Base-by-base conservation (phyloP, 2,797 vertebrate genomes). In the Menidia menidia region DNA sequence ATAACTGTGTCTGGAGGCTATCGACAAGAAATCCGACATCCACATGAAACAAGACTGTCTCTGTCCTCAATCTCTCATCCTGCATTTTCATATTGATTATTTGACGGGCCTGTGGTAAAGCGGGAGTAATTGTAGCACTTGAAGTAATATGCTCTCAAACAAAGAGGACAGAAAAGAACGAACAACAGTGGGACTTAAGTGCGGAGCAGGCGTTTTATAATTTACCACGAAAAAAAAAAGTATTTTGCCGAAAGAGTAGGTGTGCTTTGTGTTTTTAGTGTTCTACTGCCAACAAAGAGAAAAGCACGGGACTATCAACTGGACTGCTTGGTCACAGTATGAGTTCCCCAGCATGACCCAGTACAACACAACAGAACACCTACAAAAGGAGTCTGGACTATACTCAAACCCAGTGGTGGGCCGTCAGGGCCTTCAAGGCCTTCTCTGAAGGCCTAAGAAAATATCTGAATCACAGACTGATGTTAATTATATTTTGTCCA, bases 71-170 rank as follows among this genome's bases (percentile, higher is more conserved):
- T 54, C 30, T 44, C 42, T 35, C 77, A 58, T 74, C 56, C 65
- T 58, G 43, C 30, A 79, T 78, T 82, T 79, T 68, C 60, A 77
- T 43, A 70, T 77, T 30, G 73, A 78, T 71, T 61, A 64, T 79
- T 61, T 15, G 19, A 47, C 2, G 3, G 56, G 64, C n/a, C 57
- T 62, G 69, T 76, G 81, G 73, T 74, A 71, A 82, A 77, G 59
- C 65, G 60, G 71, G 35, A 79, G 86, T 83, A 65, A 85, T 67
- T 62, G 77, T 77, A 25, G 70, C 81, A 77, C 78, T 84, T 71
- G 53, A 80, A 83, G 81, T 71, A 82, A 81, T 78, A 74, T 25
- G 78, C 58, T 25, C 32, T 68, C 42, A 81, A 53, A 75, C 13
- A 62, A 65, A 19, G 35, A 13, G 3, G 4, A 51, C 25, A 31